Evolutionary conservation across 2,797 vertebrate species (phyloP).

Genomic region (Protonibea diacanthus): DNA sequence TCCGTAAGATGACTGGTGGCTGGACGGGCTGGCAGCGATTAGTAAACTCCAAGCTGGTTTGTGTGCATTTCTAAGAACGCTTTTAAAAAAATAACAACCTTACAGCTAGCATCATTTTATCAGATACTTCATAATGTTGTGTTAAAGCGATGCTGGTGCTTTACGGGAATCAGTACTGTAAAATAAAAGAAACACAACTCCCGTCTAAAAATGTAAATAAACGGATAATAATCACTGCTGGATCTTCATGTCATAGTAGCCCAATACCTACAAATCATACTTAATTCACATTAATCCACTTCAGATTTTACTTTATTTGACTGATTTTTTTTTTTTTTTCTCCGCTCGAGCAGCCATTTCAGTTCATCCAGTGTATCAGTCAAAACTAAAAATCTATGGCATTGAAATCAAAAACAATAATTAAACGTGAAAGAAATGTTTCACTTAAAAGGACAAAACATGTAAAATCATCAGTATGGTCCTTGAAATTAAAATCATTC

Average conservation of each 20-base stretch:
- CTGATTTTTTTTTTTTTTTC: not conserved
- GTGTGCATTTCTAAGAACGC: not conserved
- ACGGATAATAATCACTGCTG: not conserved
- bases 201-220: not conserved
- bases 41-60: not conserved
- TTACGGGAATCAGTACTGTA: not conserved
- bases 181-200: not conserved
- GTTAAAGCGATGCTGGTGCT: not conserved
- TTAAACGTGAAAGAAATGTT: not conserved
- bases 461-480: not conserved
- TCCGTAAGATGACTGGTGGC: not conserved
- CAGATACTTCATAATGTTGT: not conserved
- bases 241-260: not conserved
- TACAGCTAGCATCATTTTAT: not conserved
- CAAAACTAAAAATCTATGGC: not conserved
- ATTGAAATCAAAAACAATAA: not conserved
- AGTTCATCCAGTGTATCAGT: not conserved
- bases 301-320: not conserved
- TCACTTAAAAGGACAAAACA: constrained; percentile 9
- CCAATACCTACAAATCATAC: not conserved
- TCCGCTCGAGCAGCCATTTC: not conserved
- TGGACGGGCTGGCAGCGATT: not conserved
- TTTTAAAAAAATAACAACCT: not conserved
- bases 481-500: not conserved
- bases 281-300: not conserved